phyloP scores from a whole-genome alignment of 2,888 invertebrate genomes.

The Conchocele bisecta region DNA sequence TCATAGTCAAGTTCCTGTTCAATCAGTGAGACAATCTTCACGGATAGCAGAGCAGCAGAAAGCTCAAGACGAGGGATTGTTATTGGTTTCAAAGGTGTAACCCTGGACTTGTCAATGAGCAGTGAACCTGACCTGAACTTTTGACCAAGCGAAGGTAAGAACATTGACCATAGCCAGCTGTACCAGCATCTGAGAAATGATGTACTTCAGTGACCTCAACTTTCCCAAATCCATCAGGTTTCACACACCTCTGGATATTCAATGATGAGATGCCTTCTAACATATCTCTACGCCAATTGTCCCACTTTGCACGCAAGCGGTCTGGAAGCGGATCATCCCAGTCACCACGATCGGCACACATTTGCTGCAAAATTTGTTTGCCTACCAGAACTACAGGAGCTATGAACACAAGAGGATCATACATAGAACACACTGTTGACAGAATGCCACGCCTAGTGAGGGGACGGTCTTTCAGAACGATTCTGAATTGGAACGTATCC shows the following conservation, averaged over 20 bases:
- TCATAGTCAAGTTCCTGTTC: slow-evolving; percentile 6
- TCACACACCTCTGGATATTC: background rate
- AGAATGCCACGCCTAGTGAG: slow-evolving; percentile 38
- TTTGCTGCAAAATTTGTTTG: slow-evolving; percentile 53
- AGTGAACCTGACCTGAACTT: no score
- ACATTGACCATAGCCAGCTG: no score
- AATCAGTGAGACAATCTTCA: background rate
- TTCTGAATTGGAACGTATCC: slow-evolving; percentile 42
- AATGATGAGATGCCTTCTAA: background rate
- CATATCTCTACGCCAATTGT: slow-evolving; percentile 25
- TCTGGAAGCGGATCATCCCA: slow-evolving; percentile 59
- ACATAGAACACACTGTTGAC: slow-evolving; percentile 45
- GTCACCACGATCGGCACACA: slow-evolving; percentile 35
- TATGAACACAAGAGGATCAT: slow-evolving; percentile 57
- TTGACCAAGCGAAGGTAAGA: no score
- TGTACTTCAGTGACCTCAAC: no score
- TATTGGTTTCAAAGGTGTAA: slow-evolving; percentile 2
- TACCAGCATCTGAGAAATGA: no score
- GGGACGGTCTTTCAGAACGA: slow-evolving; percentile 29
- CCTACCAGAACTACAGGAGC: slow-evolving; percentile 50
- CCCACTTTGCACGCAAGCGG: slow-evolving; percentile 41
- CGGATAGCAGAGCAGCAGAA: slow-evolving; percentile 1
- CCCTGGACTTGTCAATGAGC: no score
- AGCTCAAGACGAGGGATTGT: slow-evolving; percentile 6
- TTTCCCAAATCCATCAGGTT: no score